Conservation (phyloP, 2,888 invertebrate species). For the Seladonia tumulorum region DNA sequence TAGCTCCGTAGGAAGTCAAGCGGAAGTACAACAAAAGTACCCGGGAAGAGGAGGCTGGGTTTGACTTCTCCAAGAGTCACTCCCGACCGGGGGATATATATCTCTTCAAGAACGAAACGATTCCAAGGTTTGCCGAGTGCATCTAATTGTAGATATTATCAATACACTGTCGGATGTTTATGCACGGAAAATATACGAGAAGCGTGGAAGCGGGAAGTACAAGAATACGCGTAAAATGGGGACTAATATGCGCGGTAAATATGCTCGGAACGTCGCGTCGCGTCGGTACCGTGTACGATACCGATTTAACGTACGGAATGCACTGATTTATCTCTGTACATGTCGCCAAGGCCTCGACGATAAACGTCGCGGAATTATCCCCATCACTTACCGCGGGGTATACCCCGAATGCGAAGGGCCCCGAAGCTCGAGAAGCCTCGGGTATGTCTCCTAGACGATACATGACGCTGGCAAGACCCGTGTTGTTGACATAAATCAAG, state of each 20-base stretch:
- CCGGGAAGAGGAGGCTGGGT: conserved; percentile 22
- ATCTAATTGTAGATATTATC: conserved; percentile 45
- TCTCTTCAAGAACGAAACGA: conserved; percentile 24
- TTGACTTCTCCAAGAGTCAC: conserved; percentile 33
- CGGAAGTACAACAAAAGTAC: conserved; percentile 51
- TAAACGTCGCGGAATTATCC: too few species aligned
- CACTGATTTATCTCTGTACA: too few species aligned
- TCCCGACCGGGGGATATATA: conserved; percentile 7
- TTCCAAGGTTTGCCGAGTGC: conserved; percentile 44
- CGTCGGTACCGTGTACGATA: neutral
- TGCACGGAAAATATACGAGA: neutral
- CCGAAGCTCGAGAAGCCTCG: too few species aligned
- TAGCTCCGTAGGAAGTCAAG: conserved; percentile 44
- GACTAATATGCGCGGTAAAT: neutral
- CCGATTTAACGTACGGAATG: neutral
- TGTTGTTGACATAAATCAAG: too few species aligned
- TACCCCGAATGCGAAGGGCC: too few species aligned
- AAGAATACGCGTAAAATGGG: neutral
- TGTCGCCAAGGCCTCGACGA: too few species aligned
- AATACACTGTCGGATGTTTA: neutral
- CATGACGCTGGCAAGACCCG: too few species aligned
- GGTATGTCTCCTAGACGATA: too few species aligned
- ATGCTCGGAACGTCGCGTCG: neutral
- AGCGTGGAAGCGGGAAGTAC: neutral
- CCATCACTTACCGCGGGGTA: too few species aligned